A percentile compares a stretch with the other conserved stretches of the same genome.
Evolutionary conservation across 2,113 vertebrate genomes (phyloP).

Genomic region (Aix galericulata): DNA sequence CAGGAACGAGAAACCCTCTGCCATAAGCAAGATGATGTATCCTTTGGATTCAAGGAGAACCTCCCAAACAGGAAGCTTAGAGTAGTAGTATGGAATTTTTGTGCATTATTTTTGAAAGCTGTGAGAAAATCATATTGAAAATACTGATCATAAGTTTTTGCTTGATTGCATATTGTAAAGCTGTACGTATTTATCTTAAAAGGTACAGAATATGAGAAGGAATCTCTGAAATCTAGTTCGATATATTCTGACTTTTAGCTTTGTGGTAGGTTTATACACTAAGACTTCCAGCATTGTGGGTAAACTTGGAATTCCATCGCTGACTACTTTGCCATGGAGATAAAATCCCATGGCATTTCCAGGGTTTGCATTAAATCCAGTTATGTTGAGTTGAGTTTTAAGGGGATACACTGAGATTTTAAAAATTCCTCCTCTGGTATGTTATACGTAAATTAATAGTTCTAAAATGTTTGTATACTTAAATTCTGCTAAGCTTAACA

Average conservation of each 20-base stretch:
- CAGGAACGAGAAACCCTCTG: neutral
- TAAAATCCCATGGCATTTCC: neutral
- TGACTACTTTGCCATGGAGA: neutral
- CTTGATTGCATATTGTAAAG: neutral
- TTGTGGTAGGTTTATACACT: neutral
- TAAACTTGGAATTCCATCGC: neutral
- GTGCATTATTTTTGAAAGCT: neutral
- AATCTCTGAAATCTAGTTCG: neutral
- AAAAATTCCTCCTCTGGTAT: neutral
- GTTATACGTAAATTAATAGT: neutral
- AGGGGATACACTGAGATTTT: neutral
- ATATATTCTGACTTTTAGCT: neutral
- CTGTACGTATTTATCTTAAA: neutral
- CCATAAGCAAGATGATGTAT: neutral
- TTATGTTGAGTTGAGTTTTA: neutral
- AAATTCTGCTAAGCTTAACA: neutral
- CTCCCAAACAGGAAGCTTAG: neutral
- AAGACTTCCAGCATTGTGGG: neutral
- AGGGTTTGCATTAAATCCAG: neutral
- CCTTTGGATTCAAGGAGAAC: neutral
- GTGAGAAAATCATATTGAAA: neutral
- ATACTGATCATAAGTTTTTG: neutral
- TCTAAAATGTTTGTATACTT: neutral
- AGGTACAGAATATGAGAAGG: neutral
- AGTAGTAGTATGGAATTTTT: neutral